These are phyloP conservation scores for Macrobrachium nipponense DNA, from an alignment of 1,140 invertebrate species.

Conservation along the genomic window DNA sequence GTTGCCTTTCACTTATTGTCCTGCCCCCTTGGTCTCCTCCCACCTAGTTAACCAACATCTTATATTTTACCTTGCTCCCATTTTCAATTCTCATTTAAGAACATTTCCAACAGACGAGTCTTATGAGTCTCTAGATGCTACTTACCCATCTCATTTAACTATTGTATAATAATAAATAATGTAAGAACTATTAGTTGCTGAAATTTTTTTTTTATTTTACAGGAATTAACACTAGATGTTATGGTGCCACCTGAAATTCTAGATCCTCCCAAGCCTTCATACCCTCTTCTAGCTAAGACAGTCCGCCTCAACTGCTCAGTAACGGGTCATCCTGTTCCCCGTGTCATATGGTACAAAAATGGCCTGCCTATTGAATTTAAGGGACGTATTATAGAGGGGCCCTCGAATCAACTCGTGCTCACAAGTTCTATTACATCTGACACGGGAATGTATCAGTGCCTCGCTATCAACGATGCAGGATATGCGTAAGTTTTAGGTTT, in stretches of 20 bases:
- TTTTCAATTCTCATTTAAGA: no score
- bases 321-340: constrained; percentile 75
- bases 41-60: no score
- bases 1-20: no score
- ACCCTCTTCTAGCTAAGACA: constrained; percentile 77
- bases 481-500: constrained; percentile 73
- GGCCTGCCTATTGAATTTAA: constrained; percentile 65
- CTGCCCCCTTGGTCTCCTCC: no score
- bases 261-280: constrained; percentile 72
- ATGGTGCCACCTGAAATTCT: constrained; percentile 74
- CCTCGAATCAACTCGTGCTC: constrained; percentile 71
- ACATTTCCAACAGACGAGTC: no score
- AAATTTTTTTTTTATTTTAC: not conserved
- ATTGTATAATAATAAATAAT: no score
- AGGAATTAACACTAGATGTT: constrained; percentile 70
- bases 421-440: constrained; percentile 77
- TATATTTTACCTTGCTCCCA: no score
- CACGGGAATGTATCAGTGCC: constrained; percentile 82
- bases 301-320: constrained; percentile 79
- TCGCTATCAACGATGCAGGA: constrained; percentile 78
- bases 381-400: constrained; percentile 72
- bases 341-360: constrained; percentile 77
- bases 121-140: no score
- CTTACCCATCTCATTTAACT: no score
- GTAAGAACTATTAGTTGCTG: not conserved